Percentiles rank a stretch among this genome's conserved stretches.
Conservation (phyloP, 2,888 invertebrate genomes). For the Allophyes oxyacanthae region DNA sequence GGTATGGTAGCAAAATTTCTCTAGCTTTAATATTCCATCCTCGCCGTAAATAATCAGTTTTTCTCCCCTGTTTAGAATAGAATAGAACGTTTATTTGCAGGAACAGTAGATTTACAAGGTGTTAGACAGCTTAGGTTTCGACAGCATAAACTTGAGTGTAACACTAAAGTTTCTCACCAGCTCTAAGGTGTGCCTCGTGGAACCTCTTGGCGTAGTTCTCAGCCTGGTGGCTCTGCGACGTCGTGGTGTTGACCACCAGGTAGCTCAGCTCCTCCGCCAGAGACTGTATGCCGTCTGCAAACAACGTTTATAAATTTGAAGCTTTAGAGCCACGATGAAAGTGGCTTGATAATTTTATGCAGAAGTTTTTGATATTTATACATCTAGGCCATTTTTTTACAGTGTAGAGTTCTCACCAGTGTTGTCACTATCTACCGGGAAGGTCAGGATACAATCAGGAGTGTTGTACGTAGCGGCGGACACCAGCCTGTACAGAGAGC, state of each 20-base stretch:
- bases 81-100: too few species aligned
- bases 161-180: constrained; percentile 58
- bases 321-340: too few species aligned
- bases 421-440: constrained; percentile 75
- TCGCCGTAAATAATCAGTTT: too few species aligned
- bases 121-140: too few species aligned
- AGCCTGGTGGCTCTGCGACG: constrained; percentile 71
- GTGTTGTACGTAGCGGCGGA: constrained; percentile 76
- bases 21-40: too few species aligned
- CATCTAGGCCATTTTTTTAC: too few species aligned
- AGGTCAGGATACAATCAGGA: constrained; percentile 89
- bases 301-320: background rate
- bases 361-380: too few species aligned
- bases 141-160: too few species aligned
- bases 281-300: constrained; percentile 55
- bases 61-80: too few species aligned
- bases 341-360: too few species aligned
- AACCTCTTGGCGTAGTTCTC: constrained; percentile 68
- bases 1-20: too few species aligned
- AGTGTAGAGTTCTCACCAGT: constrained; percentile 39
- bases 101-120: too few species aligned
- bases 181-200: constrained; percentile 65
- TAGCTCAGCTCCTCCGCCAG: constrained; percentile 62
- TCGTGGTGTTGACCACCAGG: constrained; percentile 57
- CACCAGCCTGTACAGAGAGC: constrained; percentile 79